Evolutionary conservation across 2,888 invertebrate genomes (phyloP).

Genomic region (Sympetrum striolatum): DNA sequence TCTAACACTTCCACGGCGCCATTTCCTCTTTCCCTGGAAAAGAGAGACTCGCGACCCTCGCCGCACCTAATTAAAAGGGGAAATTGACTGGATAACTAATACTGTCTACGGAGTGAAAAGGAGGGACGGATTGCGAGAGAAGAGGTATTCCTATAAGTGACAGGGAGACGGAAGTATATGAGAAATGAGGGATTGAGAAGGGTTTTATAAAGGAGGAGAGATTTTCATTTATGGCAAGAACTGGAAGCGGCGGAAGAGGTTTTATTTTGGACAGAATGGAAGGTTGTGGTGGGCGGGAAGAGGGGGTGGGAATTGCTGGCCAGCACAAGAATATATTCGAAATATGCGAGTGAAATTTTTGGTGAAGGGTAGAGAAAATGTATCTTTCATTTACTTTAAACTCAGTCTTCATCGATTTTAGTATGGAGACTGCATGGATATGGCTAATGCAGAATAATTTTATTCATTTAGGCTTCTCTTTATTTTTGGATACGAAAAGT

Average conservation of each 20-base stretch:
- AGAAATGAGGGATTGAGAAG: not conserved
- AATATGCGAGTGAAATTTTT: not conserved
- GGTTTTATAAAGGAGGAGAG: not conserved
- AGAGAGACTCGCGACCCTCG: not conserved
- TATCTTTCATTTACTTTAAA: not conserved
- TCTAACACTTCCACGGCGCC: not conserved
- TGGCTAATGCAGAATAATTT: too few relatives aligned
- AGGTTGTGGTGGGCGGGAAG: not conserved
- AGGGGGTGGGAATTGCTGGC: not conserved
- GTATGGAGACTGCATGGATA: too few relatives aligned
- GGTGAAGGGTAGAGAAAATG: not conserved
- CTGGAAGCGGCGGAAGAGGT: not conserved
- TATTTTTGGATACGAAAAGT: too few relatives aligned
- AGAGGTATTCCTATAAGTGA: not conserved
- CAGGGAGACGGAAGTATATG: not conserved
- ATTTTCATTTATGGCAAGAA: too few relatives aligned
- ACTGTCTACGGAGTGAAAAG: not conserved
- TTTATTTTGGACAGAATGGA: not conserved
- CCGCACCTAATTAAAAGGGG: conserved; percentile 35
- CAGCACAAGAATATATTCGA: not conserved
- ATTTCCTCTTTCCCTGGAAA: not conserved
- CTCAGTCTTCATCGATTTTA: too few relatives aligned
- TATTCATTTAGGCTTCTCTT: too few relatives aligned
- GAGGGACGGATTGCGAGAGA: not conserved
- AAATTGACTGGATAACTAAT: conserved; percentile 43